A percentile compares a stretch with the other conserved stretches of the same genome.
These are phyloP conservation scores for Cherax destructor DNA, from an alignment of 1,140 invertebrate genomes.

Conservation along the genomic window DNA sequence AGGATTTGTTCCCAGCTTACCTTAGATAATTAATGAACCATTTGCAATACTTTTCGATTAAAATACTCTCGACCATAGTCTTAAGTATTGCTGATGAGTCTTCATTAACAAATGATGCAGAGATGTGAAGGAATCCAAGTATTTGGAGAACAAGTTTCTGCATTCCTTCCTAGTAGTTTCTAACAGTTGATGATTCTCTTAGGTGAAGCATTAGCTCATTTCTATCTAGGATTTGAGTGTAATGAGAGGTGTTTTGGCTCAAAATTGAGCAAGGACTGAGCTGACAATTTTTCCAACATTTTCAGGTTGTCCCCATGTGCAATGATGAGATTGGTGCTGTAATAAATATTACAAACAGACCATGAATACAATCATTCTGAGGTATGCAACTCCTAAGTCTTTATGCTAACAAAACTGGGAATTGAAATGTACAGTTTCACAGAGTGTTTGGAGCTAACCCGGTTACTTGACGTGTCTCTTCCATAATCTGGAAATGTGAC, in stretches of 20 bases:
- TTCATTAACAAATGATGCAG: neutral
- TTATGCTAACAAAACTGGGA: constrained; percentile 48
- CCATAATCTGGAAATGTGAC: constrained; percentile 24
- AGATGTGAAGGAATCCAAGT: neutral
- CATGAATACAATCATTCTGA: constrained; percentile 59
- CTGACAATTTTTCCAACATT: constrained; percentile 40
- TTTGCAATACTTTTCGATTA: neutral
- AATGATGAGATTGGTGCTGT: constrained; percentile 63
- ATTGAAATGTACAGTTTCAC: constrained; percentile 51
- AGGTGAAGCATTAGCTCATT: neutral
- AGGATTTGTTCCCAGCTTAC: neutral
- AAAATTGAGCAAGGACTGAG: neutral
- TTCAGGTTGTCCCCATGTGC: constrained; percentile 59
- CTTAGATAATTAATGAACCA: neutral
- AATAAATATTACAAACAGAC: constrained; percentile 64
- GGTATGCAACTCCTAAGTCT: constrained; percentile 42
- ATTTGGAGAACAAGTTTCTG: neutral
- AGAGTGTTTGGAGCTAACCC: constrained; percentile 52
- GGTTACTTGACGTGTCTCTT: neutral
- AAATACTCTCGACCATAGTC: neutral
- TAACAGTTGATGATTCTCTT: neutral
- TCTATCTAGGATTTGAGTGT: neutral
- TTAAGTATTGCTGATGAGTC: neutral
- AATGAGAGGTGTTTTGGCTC: neutral
- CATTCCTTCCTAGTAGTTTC: neutral